Base-by-base conservation (phyloP, 2,113 vertebrate species). In the Thunnus maccoyii region DNA sequence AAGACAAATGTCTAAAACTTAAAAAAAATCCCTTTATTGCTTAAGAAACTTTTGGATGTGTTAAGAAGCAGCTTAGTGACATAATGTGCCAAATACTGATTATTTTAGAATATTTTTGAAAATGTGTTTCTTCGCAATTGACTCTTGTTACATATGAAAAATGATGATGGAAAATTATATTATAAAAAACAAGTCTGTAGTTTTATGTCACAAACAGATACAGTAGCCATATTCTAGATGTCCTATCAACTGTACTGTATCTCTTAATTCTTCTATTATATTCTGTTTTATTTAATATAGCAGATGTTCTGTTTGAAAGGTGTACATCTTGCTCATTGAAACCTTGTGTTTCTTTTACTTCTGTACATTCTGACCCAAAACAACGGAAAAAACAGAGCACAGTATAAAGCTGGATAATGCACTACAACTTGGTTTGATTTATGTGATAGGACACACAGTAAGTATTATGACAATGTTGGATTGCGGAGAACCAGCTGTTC, bases 291-390 rank as follows among this genome's bases (percentile, higher is more conserved):
- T 22, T 62, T 12, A 20, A 51, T 76, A 13, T 46, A 48, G 32
- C 76, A 83, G 73, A 67, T 73, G 72, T 62, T 15, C 17, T 65
- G 47, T 25, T 36, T 51, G 44, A 20, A 55, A 25, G 51, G 5
- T 57, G 41, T 41, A 64, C n/a, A 52, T 60, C 54, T 27, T 69
- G 75, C 62, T 65, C 69, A 2, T n/a, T 60, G 50, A 76, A 57
- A 75, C 22, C 15, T n/a, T 46, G 57, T 80, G 61, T 79, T 84
- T 41, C 16, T 41, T 80, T 72, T 44, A 46, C 15, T 64, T 46
- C 36, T 73, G 56, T 78, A 75, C 44, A 86, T 75, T 81, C 27
- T 79, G 77, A 75, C 17, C 72, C 57, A 72, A n/a, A 73, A 82
- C 48, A 78, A 50, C 41, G 44, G 46, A 56, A 63, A 73, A 72